Evolutionary conservation across 1,140 invertebrate genomes (phyloP).

Genomic region (Plectus sambesii): DNA sequence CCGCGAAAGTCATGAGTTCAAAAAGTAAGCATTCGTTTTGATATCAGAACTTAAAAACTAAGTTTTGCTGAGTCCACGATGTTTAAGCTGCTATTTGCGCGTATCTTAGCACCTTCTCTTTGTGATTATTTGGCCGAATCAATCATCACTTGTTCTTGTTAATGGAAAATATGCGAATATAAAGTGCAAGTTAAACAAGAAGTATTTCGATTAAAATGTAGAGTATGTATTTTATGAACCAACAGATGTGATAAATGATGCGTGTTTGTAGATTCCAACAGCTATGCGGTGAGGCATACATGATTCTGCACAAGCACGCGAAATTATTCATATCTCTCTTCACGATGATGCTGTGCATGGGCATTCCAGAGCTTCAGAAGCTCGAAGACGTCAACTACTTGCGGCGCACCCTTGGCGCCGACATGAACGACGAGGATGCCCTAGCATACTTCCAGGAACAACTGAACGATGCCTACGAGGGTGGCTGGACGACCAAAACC

Average conservation of each 20-base stretch:
- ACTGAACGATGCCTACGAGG: slow-evolving; percentile 75
- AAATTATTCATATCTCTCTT: slow-evolving; percentile 87
- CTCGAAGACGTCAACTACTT: slow-evolving; percentile 83
- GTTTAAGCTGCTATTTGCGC: no score
- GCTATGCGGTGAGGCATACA: slow-evolving; percentile 74
- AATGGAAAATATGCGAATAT: no score
- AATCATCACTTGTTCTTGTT: no score
- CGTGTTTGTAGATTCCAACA: slow-evolving; percentile 59
- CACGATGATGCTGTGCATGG: slow-evolving; percentile 95
- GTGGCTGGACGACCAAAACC: slow-evolving; percentile 87
- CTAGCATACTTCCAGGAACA: slow-evolving; percentile 73
- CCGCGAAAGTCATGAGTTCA: slow-evolving; percentile 72
- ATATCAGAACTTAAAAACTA: background rate
- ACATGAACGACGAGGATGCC: slow-evolving; percentile 68
- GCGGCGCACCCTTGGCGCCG: slow-evolving; percentile 74
- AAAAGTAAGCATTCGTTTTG: slow-evolving; percentile 52
- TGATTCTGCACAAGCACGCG: slow-evolving; percentile 75
- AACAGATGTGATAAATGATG: no score
- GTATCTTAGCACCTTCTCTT: no score
- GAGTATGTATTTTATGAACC: no score
- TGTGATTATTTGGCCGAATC: no score
- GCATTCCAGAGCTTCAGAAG: slow-evolving; percentile 74
- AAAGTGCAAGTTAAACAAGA: no score
- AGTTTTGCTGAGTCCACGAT: no score
- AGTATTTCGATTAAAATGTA: no score